A percentile compares a stretch with the other conserved stretches of the same genome.
Evolutionary conservation across 1,140 invertebrate species (phyloP).

Genomic region (Meloidogyne chitwoodi): DNA sequence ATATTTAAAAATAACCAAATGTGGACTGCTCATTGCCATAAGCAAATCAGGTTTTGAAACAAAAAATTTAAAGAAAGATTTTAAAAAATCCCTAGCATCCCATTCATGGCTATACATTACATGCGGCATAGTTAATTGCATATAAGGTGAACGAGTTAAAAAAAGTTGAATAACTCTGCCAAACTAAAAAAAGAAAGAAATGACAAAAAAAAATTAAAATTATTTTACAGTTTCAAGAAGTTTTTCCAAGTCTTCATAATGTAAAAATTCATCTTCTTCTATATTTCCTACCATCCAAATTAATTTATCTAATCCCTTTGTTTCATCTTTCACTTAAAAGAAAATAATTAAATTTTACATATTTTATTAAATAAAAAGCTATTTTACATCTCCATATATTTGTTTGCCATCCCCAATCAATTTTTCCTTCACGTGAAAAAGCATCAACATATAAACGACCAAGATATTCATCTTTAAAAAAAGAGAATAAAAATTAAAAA

Average conservation of each 20-base stretch:
- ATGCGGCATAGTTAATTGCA: constrained; percentile 44
- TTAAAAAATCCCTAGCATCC: constrained; percentile 55
- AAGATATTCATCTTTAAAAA: constrained; percentile 47
- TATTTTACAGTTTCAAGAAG: constrained; percentile 47
- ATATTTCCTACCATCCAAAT: constrained; percentile 56
- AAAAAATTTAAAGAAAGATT: constrained; percentile 53
- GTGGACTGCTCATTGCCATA: constrained; percentile 47
- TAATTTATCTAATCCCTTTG: constrained; percentile 50
- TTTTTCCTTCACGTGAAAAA: constrained; percentile 47
- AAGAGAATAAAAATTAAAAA: constrained; percentile 1
- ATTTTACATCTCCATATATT: constrained; percentile 50
- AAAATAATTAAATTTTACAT: background rate
- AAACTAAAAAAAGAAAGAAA: constrained; percentile 39
- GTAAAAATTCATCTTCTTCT: constrained; percentile 45
- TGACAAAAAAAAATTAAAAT: constrained; percentile 5
- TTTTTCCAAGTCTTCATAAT: constrained; percentile 44
- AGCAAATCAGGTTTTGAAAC: constrained; percentile 53
- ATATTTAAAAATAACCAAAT: constrained; percentile 34
- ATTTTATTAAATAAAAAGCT: background rate
- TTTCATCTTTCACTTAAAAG: constrained; percentile 47
- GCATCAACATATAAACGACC: constrained; percentile 56
- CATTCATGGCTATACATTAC: constrained; percentile 48
- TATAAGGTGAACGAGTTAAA: constrained; percentile 52
- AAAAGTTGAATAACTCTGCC: constrained; percentile 51
- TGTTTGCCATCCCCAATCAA: constrained; percentile 40